phyloP scores from a whole-genome alignment of 92 coral and sea anemone genomes.

The Scolanthus callimorphus region DNA sequence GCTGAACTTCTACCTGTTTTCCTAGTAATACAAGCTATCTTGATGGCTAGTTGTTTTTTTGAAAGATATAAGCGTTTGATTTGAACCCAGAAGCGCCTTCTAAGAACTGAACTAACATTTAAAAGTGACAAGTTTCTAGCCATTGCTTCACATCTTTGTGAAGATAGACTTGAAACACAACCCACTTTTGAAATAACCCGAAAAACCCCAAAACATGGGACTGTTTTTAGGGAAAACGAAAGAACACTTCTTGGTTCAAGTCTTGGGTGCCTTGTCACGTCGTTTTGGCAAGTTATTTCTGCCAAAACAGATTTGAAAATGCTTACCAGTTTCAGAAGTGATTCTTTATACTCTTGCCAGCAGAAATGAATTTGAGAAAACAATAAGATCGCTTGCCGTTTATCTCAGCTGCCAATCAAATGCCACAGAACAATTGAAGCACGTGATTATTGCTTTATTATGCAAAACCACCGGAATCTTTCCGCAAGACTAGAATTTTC shows the following conservation, averaged over 20 bases:
- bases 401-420: constrained; percentile 77
- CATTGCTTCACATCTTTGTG: constrained; percentile 41
- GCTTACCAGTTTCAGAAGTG: constrained; percentile 37
- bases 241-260: constrained; percentile 3
- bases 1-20: constrained; percentile 6
- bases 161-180: constrained; percentile 51
- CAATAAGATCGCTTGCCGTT: constrained; percentile 51
- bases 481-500: constrained; percentile 43
- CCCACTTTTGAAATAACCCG: constrained; percentile 79
- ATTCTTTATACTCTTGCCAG: constrained; percentile 31
- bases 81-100: constrained; percentile 9
- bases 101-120: constrained; percentile 6
- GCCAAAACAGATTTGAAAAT: constrained; percentile 37
- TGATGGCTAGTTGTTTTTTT: not conserved
- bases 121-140: constrained; percentile 41
- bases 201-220: constrained; percentile 33
- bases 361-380: constrained; percentile 30
- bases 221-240: constrained; percentile 16
- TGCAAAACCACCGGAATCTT: constrained; percentile 64
- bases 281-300: constrained; percentile 12
- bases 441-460: constrained; percentile 60
- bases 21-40: not conserved
- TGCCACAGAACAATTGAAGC: constrained; percentile 58
- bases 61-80: constrained; percentile 16
- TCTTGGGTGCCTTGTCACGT: constrained; percentile 20